A percentile compares a stretch with the other conserved stretches of the same genome.
phyloP scores from a whole-genome alignment of 2,113 vertebrate species.

The Stegostoma tigrinum region DNA sequence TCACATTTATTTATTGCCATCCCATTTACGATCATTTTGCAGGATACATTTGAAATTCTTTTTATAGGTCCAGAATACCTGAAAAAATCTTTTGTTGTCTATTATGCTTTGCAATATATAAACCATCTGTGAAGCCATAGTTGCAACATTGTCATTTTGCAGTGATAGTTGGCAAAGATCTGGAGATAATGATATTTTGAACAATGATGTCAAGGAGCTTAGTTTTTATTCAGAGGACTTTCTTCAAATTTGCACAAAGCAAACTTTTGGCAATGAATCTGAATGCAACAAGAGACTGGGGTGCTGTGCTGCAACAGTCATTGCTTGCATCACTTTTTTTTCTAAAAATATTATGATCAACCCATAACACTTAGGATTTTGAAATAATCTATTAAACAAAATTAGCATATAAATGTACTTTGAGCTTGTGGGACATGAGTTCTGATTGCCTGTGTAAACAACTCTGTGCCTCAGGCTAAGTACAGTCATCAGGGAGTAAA shows the following conservation, averaged over 20 bases:
- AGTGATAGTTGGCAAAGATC: background rate
- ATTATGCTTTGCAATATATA: background rate
- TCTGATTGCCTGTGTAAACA: background rate
- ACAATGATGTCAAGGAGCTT: background rate
- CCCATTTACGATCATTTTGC: background rate
- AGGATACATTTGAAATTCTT: background rate
- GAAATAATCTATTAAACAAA: background rate
- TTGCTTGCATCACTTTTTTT: background rate
- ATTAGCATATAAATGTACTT: conserved; percentile 34
- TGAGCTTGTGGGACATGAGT: conserved; percentile 17
- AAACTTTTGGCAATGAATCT: background rate
- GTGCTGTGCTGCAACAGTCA: background rate
- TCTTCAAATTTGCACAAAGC: background rate
- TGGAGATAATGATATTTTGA: background rate
- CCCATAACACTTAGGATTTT: background rate
- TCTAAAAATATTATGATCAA: background rate
- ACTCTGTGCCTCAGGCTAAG: background rate
- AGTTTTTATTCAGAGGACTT: background rate
- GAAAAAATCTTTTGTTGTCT: background rate
- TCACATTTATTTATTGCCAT: background rate
- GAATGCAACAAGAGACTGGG: background rate
- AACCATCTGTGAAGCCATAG: background rate
- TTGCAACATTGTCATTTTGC: background rate
- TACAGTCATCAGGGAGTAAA: background rate
- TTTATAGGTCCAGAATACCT: background rate